These are phyloP conservation scores for Notocelia uddmanniana DNA, from an alignment of 2,888 invertebrate species.

Conservation along the genomic window DNA sequence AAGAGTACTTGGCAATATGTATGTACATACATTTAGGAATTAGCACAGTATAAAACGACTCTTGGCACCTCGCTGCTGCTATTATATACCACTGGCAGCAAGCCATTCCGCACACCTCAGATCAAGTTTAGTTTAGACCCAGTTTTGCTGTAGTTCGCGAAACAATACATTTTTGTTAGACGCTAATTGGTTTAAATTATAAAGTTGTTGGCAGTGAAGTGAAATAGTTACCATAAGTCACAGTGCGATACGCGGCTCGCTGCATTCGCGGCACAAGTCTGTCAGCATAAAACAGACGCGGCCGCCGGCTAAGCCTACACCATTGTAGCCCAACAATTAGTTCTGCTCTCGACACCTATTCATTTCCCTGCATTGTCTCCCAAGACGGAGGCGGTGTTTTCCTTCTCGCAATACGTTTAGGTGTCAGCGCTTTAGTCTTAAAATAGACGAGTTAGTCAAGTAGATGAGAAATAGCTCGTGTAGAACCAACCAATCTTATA, in stretches of 20 bases:
- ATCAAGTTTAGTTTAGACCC: conserved; percentile 66
- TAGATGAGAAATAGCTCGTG: conserved; percentile 6
- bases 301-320: conserved; percentile 54
- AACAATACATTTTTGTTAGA: not conserved
- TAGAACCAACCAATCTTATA: not conserved
- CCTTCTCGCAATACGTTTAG: conserved; percentile 59
- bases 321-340: conserved; percentile 75
- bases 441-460: conserved; percentile 36
- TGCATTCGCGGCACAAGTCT: not conserved
- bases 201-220: not conserved
- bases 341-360: conserved; percentile 78
- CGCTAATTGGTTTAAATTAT: not conserved
- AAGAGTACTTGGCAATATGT: conserved; percentile 22
- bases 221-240: not conserved
- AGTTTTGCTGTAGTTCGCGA: conserved; percentile 58
- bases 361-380: conserved; percentile 73
- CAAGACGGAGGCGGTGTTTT: conserved; percentile 59
- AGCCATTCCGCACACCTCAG: conserved; percentile 71
- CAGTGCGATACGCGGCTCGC: conserved; percentile 3
- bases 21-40: conserved; percentile 66
- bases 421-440: conserved; percentile 44
- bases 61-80: conserved; percentile 68
- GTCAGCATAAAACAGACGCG: conserved; percentile 19
- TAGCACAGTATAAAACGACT: conserved; percentile 71
- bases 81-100: conserved; percentile 63